These are phyloP conservation scores for Epinotia brunnichana DNA, from an alignment of 2,888 invertebrate genomes.

Conservation along the genomic window DNA sequence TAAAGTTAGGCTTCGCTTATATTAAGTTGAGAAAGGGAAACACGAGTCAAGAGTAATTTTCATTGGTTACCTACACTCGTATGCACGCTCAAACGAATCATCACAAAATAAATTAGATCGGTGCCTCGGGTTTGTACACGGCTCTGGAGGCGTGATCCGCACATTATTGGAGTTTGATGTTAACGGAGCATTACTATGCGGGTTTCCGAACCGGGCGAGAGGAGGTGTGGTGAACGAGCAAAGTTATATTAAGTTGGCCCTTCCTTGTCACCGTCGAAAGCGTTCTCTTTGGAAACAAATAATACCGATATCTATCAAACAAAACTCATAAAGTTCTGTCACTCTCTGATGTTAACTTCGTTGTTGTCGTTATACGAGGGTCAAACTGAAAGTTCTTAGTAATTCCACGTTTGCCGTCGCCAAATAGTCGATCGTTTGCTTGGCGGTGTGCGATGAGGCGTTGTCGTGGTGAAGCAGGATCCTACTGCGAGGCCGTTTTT, in stretches of 20 bases:
- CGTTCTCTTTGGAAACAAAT: slow-evolving; percentile 70
- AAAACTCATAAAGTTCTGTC: slow-evolving; percentile 19
- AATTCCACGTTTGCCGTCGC: too few species aligned
- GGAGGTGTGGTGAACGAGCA: slow-evolving; percentile 75
- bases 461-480: too few species aligned
- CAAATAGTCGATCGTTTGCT: too few species aligned
- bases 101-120: slow-evolving; percentile 42
- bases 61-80: slow-evolving; percentile 4
- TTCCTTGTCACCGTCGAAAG: slow-evolving; percentile 60
- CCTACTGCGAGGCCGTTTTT: too few species aligned
- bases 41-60: background rate
- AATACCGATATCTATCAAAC: slow-evolving; percentile 45
- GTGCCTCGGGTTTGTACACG: slow-evolving; percentile 35
- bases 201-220: slow-evolving; percentile 65
- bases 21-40: too few species aligned
- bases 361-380: background rate
- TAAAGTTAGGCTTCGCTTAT: background rate
- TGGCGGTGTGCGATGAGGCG: too few species aligned
- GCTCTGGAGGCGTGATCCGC: slow-evolving; percentile 64
- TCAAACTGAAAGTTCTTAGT: too few species aligned
- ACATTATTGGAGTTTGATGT: slow-evolving; percentile 67
- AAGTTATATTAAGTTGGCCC: slow-evolving; percentile 79
- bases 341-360: slow-evolving; percentile 1
- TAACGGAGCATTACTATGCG: slow-evolving; percentile 70
- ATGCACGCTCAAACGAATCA: slow-evolving; percentile 27